These are phyloP conservation scores for Gymnopithys bicolor DNA, from an alignment of 2,797 vertebrate genomes.

Conservation along the genomic window DNA sequence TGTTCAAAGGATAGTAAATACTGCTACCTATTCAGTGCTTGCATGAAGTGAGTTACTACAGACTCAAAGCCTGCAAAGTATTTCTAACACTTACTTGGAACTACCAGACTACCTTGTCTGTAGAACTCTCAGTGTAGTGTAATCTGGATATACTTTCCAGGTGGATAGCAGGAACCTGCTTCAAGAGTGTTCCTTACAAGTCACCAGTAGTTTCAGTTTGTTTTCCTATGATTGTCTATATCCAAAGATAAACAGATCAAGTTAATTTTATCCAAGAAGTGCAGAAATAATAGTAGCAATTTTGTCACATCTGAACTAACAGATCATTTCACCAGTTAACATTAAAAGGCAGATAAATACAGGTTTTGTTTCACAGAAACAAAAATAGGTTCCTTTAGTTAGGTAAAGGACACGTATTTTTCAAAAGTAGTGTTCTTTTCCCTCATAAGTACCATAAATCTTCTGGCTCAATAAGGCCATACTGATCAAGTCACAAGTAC, in stretches of 20 bases:
- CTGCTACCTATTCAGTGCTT: slow-evolving; percentile 39
- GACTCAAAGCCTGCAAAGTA: slow-evolving; percentile 1
- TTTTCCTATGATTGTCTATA: slow-evolving; percentile 3
- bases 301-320: slow-evolving; percentile 25
- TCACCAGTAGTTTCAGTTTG: neutral
- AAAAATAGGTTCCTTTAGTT: slow-evolving; percentile 49
- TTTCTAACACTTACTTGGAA: neutral
- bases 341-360: slow-evolving; percentile 21
- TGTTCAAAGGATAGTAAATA: slow-evolving; percentile 69
- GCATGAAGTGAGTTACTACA: neutral
- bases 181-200: neutral
- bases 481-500: neutral
- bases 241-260: slow-evolving; percentile 1
- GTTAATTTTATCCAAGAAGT: slow-evolving; percentile 12
- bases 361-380: slow-evolving; percentile 88
- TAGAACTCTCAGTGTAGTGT: neutral
- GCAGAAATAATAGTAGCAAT: slow-evolving; percentile 44
- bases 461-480: slow-evolving; percentile 1
- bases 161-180: neutral
- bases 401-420: slow-evolving; percentile 44
- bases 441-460: neutral
- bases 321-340: slow-evolving; percentile 38
- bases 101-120: neutral
- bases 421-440: neutral
- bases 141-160: neutral